phyloP scores from a whole-genome alignment of 2,888 invertebrate genomes.

The Sinotaia quadrata region DNA sequence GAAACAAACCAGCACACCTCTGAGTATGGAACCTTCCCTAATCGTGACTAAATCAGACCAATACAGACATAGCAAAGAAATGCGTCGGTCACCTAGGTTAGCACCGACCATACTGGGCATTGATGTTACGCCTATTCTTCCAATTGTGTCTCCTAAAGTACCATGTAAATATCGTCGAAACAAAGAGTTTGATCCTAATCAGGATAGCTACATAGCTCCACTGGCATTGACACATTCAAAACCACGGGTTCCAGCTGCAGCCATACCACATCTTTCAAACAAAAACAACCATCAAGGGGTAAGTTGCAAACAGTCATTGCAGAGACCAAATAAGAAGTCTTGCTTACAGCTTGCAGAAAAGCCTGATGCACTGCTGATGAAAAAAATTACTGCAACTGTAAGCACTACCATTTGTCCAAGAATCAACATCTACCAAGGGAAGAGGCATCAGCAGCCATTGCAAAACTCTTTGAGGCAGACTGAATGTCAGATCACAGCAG shows the following conservation, averaged over 20 bases:
- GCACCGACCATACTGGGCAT: slow-evolving; percentile 2
- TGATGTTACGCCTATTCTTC: slow-evolving; percentile 20
- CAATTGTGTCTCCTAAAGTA: neutral
- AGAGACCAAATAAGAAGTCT: too few species aligned
- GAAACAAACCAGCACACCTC: slow-evolving; percentile 26
- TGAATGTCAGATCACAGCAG: too few species aligned
- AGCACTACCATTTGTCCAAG: too few species aligned
- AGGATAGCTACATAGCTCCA: neutral
- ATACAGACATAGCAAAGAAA: neutral
- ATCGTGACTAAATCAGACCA: neutral
- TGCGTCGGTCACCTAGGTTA: neutral
- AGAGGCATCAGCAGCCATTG: too few species aligned
- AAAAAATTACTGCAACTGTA: too few species aligned
- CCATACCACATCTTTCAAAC: too few species aligned
- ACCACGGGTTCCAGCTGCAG: neutral
- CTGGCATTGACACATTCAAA: neutral
- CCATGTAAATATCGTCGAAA: neutral
- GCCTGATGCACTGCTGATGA: too few species aligned
- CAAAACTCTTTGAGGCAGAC: too few species aligned
- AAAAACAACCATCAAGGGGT: too few species aligned
- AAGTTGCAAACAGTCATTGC: too few species aligned
- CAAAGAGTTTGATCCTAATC: neutral
- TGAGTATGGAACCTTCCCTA: neutral
- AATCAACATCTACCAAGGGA: too few species aligned
- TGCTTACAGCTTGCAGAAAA: too few species aligned